Evolutionary conservation across 2,113 vertebrate genomes (phyloP).

Genomic region (Chrysemys picta): DNA sequence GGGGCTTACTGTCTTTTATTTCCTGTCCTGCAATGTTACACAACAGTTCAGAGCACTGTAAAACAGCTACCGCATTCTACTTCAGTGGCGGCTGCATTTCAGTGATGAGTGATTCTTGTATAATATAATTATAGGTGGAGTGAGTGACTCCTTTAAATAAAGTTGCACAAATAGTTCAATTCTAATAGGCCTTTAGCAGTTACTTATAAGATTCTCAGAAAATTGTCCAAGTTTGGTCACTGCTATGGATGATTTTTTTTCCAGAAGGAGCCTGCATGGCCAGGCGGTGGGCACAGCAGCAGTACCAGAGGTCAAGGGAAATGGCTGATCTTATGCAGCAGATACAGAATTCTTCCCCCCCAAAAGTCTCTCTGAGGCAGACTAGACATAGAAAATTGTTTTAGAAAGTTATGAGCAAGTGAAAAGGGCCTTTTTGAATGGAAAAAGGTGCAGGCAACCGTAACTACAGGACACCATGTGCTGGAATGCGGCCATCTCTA

Average conservation of each 20-base stretch:
- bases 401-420: background rate
- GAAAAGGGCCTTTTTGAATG: background rate
- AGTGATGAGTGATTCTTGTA: background rate
- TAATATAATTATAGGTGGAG: background rate
- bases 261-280: background rate
- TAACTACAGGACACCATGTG: background rate
- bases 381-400: background rate
- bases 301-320: background rate
- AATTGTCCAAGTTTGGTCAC: background rate
- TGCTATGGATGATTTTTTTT: background rate
- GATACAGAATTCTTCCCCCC: background rate
- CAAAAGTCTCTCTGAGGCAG: background rate
- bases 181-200: background rate
- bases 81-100: too few relatives aligned
- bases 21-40: background rate
- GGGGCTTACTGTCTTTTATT: background rate
- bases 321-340: background rate
- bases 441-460: background rate
- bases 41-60: background rate
- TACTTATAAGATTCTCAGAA: background rate
- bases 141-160: background rate
- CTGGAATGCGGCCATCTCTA: background rate
- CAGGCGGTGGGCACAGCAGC: background rate
- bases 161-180: background rate
- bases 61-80: background rate